Percentiles rank a stretch among this genome's conserved stretches.
These are phyloP conservation scores for Drosophila nigromelanica DNA, from an alignment of 1,140 invertebrate species.

Conservation along the genomic window DNA sequence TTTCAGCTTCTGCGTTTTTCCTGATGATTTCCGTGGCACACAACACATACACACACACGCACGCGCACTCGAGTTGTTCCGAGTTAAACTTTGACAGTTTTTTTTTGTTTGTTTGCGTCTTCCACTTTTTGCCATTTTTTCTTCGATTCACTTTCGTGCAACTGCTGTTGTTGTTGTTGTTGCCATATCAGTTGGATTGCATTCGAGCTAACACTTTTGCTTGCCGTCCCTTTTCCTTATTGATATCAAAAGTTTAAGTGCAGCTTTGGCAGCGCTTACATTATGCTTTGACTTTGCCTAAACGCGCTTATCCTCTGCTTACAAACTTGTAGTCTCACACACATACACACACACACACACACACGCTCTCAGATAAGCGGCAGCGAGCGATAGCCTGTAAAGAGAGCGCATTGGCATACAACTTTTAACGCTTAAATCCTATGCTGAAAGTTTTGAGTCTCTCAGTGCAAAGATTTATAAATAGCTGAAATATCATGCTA, in stretches of 20 bases:
- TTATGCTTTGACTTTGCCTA: slow-evolving; percentile 73
- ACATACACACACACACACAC: slow-evolving; percentile 5
- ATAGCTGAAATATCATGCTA: slow-evolving; percentile 64
- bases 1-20: slow-evolving; percentile 40
- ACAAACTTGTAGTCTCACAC: slow-evolving; percentile 48
- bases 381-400: no score
- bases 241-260: slow-evolving; percentile 82
- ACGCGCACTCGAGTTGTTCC: slow-evolving; percentile 25
- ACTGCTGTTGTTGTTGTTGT: slow-evolving; percentile 31
- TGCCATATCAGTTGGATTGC: slow-evolving; percentile 31
- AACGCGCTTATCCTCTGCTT: slow-evolving; percentile 70
- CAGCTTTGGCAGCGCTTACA: slow-evolving; percentile 77
- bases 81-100: slow-evolving; percentile 34
- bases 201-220: slow-evolving; percentile 33
- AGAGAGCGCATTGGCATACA: slow-evolving; percentile 2
- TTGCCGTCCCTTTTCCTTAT: slow-evolving; percentile 50
- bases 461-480: slow-evolving; percentile 38
- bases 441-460: slow-evolving; percentile 42
- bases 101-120: slow-evolving; percentile 13
- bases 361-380: neutral
- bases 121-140: slow-evolving; percentile 41
- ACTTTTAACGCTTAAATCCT: slow-evolving; percentile 39
- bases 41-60: slow-evolving; percentile 15
- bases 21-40: slow-evolving; percentile 53
- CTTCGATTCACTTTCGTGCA: slow-evolving; percentile 52